phyloP scores from a whole-genome alignment of 2,888 invertebrate genomes.

The Synergus japonicus region DNA sequence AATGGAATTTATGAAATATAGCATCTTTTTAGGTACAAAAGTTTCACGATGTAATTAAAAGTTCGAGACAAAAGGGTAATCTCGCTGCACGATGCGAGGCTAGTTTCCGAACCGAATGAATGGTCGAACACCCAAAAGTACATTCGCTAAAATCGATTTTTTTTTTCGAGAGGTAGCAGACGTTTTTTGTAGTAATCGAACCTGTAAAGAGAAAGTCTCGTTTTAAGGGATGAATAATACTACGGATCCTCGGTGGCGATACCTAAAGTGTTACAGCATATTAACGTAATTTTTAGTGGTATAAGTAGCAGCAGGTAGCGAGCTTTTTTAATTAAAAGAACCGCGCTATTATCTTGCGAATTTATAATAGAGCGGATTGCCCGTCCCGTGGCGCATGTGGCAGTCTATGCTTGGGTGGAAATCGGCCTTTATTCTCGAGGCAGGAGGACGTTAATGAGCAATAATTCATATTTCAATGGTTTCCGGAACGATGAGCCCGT shows the following conservation, averaged over 20 bases:
- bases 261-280: conserved; percentile 47
- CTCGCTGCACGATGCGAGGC: conserved; percentile 3
- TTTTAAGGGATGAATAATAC: conserved; percentile 20
- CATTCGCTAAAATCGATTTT: conserved; percentile 23
- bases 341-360: conserved; percentile 69
- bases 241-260: conserved; percentile 9
- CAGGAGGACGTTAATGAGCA: conserved; percentile 45
- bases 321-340: conserved; percentile 73
- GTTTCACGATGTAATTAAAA: conserved; percentile 37
- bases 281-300: conserved; percentile 66
- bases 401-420: conserved; percentile 44
- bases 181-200: conserved; percentile 21
- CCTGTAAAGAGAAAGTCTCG: conserved; percentile 13
- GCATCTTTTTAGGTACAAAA: conserved; percentile 28
- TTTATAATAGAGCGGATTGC: conserved; percentile 66
- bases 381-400: conserved; percentile 49
- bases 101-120: conserved; percentile 18
- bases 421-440: conserved; percentile 44
- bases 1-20: conserved; percentile 37
- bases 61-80: conserved; percentile 35
- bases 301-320: conserved; percentile 52
- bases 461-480: conserved; percentile 41
- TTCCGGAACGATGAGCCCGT: background rate
- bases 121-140: conserved; percentile 16
- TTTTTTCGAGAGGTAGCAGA: background rate